Base-by-base conservation (phyloP, 1,140 invertebrate genomes). In the Leptonema lineaticorne region DNA sequence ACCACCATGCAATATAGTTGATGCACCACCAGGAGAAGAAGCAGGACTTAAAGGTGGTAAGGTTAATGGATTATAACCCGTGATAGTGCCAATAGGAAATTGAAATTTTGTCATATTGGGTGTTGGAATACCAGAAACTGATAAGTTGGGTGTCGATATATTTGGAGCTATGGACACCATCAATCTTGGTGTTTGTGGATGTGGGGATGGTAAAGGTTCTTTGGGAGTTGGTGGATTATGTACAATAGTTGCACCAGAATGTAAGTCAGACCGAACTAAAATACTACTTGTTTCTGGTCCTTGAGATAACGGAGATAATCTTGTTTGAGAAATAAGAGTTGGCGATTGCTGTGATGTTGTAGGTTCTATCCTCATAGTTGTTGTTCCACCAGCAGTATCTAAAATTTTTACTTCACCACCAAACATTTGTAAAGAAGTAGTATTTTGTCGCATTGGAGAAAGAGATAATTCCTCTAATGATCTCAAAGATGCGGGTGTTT, bases 361-460 rank as follows among this genome's bases (percentile, higher is more conserved):
- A 1, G 85, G 84, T 73, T 91, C 89, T 70, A 91, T 90, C 53
- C 87, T 84, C 78, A 90, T 84, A 1, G 88, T 90, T 50, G 88
- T 90, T 0, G 85, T 87, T 69, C 89, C 88, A 6, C 87, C 87
- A 26, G 83, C 81, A 66, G 84, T 83, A 69, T 88, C 86, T 20
- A 88, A 78, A 64, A 92, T 90, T 75, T 89, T 87, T 0, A 92
- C 90, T 81, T 92, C 88, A 1, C 90, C 90, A 1, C 90, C 90
- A 78, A 91, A 92, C 83, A 92, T 85, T 76, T 90, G 89, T 9
- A 90, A 75, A 0, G 86, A 85, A 50, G 85, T 85, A 33, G 79
- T 76, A 75, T 79, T 82, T 73, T 80, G 78, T 70, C 79, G 78
- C 73, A 81, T 77, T 60, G 81, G 78, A 26, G 67, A 69, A 67